Evolutionary conservation across 2,888 invertebrate genomes (phyloP).

Genomic region (Choreutis nemorana): DNA sequence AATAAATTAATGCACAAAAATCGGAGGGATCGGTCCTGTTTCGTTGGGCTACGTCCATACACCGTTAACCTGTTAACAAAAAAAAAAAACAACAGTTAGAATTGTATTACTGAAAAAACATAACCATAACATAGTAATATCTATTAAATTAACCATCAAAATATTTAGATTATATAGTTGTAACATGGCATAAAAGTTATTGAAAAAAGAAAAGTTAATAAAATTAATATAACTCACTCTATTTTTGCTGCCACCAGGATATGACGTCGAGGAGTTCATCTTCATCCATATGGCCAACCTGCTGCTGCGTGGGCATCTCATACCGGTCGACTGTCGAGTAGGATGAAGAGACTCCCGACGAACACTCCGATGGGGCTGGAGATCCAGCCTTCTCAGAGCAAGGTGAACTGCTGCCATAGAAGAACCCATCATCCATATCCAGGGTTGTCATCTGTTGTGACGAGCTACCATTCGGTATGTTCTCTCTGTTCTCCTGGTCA

Average conservation of each 20-base stretch:
- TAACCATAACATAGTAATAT: too few species aligned
- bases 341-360: constrained; percentile 64
- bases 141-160: too few species aligned
- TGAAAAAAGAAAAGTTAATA: constrained; percentile 2
- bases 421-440: constrained; percentile 60
- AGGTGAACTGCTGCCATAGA: constrained; percentile 59
- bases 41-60: constrained; percentile 1
- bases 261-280: constrained; percentile 88
- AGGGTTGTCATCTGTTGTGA: constrained; percentile 47
- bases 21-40: constrained; percentile 56
- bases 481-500: constrained; percentile 53
- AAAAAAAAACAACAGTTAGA: constrained; percentile 18
- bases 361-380: constrained; percentile 77
- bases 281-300: constrained; percentile 81
- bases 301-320: constrained; percentile 51
- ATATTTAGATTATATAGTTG: too few species aligned
- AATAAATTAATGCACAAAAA: constrained; percentile 36
- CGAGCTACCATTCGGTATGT: constrained; percentile 42
- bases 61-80: constrained; percentile 47
- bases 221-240: constrained; percentile 24
- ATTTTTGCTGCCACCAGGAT: constrained; percentile 83
- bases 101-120: too few species aligned
- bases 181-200: too few species aligned
- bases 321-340: constrained; percentile 53
- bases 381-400: constrained; percentile 77